These are phyloP conservation scores for Limnephilus lunatus DNA, from an alignment of 2,888 invertebrate species.

Conservation along the genomic window DNA sequence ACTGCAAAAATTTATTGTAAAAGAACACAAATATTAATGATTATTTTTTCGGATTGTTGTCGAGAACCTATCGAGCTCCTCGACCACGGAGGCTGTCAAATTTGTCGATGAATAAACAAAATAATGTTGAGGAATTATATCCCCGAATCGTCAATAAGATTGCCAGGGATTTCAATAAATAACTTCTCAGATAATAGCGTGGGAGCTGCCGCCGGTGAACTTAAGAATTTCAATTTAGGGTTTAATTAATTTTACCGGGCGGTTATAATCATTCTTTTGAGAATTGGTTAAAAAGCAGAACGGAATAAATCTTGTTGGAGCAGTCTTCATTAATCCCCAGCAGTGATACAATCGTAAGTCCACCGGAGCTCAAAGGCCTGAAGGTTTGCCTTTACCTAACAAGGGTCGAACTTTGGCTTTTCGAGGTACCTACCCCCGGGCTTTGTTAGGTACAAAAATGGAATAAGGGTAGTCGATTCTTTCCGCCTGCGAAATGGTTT, in stretches of 20 bases:
- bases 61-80: too few relatives aligned
- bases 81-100: too few relatives aligned
- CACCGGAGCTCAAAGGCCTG: background rate
- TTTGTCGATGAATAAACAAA: background rate
- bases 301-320: background rate
- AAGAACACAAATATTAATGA: too few relatives aligned
- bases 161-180: background rate
- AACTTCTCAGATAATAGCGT: background rate
- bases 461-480: background rate
- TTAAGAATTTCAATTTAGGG: background rate
- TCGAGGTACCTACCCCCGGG: background rate
- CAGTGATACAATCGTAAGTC: background rate
- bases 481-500: background rate
- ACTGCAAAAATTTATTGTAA: too few relatives aligned
- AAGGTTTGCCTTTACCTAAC: background rate
- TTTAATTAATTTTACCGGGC: background rate
- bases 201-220: background rate
- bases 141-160: background rate
- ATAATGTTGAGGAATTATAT: background rate
- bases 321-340: background rate
- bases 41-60: too few relatives aligned
- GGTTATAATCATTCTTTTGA: background rate
- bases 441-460: background rate
- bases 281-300: background rate
- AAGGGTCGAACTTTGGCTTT: constrained; percentile 8